Conservation (phyloP, 2,797 vertebrate species). For the Girardinus metallicus region DNA sequence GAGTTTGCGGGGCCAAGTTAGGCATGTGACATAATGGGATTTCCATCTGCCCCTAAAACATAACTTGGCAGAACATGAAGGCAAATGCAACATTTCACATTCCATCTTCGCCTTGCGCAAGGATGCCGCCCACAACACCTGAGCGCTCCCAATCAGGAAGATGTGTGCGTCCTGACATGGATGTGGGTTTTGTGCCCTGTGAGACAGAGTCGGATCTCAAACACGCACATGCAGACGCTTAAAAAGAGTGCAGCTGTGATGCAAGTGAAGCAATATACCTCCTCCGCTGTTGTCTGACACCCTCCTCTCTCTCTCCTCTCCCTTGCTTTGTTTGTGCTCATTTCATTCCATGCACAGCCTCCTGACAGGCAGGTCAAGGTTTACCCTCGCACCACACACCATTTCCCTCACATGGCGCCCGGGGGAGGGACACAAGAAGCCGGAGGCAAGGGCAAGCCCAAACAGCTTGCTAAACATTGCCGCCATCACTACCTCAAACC, state of each 20-base stretch:
- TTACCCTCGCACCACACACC: slow-evolving; percentile 94
- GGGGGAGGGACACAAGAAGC: slow-evolving; percentile 91
- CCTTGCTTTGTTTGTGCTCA: slow-evolving; percentile 78
- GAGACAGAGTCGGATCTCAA: slow-evolving; percentile 58
- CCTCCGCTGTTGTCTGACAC: slow-evolving; percentile 51
- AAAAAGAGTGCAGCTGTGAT: slow-evolving; percentile 38
- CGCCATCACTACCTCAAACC: slow-evolving; percentile 69
- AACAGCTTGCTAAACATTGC: slow-evolving; percentile 76
- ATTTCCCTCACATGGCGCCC: slow-evolving; percentile 86
- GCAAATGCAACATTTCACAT: slow-evolving; percentile 69
- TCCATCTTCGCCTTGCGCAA: slow-evolving; percentile 56
- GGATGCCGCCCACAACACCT: slow-evolving; percentile 79
- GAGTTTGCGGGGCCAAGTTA: slow-evolving; percentile 75
- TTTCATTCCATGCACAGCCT: slow-evolving; percentile 82
- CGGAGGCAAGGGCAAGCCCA: slow-evolving; percentile 92
- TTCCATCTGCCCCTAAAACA: slow-evolving; percentile 73
- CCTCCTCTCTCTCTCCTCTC: slow-evolving; percentile 47
- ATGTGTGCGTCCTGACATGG: slow-evolving; percentile 38
- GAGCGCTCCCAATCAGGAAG: slow-evolving; percentile 65
- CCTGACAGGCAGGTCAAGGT: slow-evolving; percentile 95
- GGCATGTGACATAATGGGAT: slow-evolving; percentile 79
- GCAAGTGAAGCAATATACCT: slow-evolving; percentile 57
- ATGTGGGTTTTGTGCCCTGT: slow-evolving; percentile 43
- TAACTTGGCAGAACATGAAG: slow-evolving; percentile 79
- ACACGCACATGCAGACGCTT: slow-evolving; percentile 10